These are phyloP conservation scores for Drosophila limbata DNA, from an alignment of 2,888 invertebrate genomes.

Conservation along the genomic window DNA sequence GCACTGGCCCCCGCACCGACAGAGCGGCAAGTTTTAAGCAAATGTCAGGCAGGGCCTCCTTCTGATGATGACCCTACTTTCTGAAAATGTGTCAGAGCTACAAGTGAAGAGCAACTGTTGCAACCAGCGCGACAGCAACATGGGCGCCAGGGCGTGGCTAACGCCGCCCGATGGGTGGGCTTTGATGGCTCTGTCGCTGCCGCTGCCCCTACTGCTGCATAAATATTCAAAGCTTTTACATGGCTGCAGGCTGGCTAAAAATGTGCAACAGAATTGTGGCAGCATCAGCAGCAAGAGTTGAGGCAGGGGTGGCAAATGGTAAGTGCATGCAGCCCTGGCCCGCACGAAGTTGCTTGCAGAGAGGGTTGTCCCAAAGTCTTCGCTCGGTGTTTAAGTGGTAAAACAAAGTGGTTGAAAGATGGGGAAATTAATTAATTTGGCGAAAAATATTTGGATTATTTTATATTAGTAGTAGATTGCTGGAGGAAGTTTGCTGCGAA, in stretches of 20 bases:
- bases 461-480: constrained; percentile 1
- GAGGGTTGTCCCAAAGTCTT: constrained; percentile 52
- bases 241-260: constrained; percentile 80
- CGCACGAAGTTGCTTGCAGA: constrained; percentile 45
- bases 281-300: background rate
- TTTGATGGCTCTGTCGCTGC: constrained; percentile 28
- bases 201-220: constrained; percentile 62
- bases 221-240: constrained; percentile 81
- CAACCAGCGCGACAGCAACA: constrained; percentile 45
- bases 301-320: constrained; percentile 10
- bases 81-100: constrained; percentile 79
- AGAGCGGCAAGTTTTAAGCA: constrained; percentile 69
- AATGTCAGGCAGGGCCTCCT: constrained; percentile 72
- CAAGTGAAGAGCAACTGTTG: constrained; percentile 80
- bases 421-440: constrained; percentile 41
- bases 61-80: constrained; percentile 77
- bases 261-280: constrained; percentile 70
- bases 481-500: background rate
- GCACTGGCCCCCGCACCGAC: constrained; percentile 12
- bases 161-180: constrained; percentile 52
- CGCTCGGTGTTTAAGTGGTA: constrained; percentile 24
- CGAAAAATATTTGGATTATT: constrained; percentile 15
- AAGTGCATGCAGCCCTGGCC: constrained; percentile 58
- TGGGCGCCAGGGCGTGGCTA: constrained; percentile 33
- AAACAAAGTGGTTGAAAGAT: background rate